Base-by-base conservation (phyloP, 2,113 vertebrate species). In the Cinclus cinclus region DNA sequence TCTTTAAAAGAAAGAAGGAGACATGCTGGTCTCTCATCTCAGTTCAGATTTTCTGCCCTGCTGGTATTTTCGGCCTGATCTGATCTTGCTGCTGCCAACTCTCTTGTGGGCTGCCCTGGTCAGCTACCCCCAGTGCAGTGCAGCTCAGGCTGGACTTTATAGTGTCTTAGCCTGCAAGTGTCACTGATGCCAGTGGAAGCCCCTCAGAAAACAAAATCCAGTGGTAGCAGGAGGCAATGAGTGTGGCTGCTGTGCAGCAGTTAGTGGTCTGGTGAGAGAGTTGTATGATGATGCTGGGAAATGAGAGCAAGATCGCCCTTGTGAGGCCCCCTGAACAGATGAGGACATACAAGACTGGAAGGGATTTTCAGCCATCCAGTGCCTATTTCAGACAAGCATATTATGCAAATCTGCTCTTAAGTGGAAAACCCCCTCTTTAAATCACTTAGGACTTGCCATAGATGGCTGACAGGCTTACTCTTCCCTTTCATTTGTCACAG, bases 1-100 rank as follows among this genome's bases (percentile, higher is more conserved):
- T 94, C 92, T 95, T 96, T 58, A 93, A 97, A 96, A 94, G 97
- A 83, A 87, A 96, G 91, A 89, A 94, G 95, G 39, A 95, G 94
- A 85, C 62, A 69, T 28, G 55, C 58, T 64, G 30, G 16, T 68
- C n/a, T 56, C 47, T 4, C 56, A 86, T 73, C 52, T 59, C 35
- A n/a, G 49, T 86, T 85, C 50, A 89, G 81, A 35, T 78, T 88
- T 76, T 47, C 63, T 71, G 24, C 55, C 68, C 80, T 44, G 35
- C 31, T 69, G 86, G 39, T 63, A 33, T 89, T 90, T 96, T 74
- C 70, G 89, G 63, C 24, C 73, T 25, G 6, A 60, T 35, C 53
- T 55, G 58, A 50, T 56, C 59, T 82, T 20, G 12, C 8, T 44
- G 71, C 49, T 76, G 70, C 63, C 84, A 73, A 0, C 21, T 68